These are phyloP conservation scores for Oscheius sp. DNA, from an alignment of 2,888 invertebrate genomes.

Conservation along the genomic window DNA sequence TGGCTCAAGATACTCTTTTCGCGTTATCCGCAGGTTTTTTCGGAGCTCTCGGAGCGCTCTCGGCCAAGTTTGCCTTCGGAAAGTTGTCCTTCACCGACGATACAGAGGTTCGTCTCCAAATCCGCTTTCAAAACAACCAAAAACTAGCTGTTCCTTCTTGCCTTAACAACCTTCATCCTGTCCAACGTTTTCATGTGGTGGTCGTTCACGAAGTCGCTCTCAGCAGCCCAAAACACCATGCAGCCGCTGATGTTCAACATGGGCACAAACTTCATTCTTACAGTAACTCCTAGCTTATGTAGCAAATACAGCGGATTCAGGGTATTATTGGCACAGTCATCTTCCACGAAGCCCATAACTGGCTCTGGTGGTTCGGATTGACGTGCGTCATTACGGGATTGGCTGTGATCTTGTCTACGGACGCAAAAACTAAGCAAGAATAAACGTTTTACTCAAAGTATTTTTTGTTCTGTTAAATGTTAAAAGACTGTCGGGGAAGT, in stretches of 20 bases:
- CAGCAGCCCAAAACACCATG: constrained; percentile 18
- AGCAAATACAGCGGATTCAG: background rate
- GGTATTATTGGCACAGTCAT: constrained; percentile 25
- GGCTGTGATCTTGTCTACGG: background rate
- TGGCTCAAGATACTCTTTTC: background rate
- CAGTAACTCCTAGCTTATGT: constrained; percentile 2
- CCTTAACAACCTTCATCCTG: constrained; percentile 19
- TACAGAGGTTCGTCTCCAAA: constrained; percentile 15
- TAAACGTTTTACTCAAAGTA: background rate
- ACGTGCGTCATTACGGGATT: constrained; percentile 18
- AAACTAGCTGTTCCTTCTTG: constrained; percentile 16
- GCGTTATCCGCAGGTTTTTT: constrained; percentile 28
- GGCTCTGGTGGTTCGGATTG: constrained; percentile 32
- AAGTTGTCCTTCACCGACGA: constrained; percentile 1
- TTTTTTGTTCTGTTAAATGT: too few species aligned
- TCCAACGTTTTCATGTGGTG: constrained; percentile 39
- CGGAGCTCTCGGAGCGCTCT: constrained; percentile 28
- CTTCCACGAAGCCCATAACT: constrained; percentile 16
- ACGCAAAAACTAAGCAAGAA: constrained; percentile 13
- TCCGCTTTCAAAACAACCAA: background rate
- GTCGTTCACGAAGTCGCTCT: constrained; percentile 24
- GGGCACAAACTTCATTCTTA: constrained; percentile 32
- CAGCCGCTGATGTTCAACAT: constrained; percentile 35
- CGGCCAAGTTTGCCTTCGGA: constrained; percentile 27
- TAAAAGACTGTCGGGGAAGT: too few species aligned